phyloP scores from a whole-genome alignment of 1,140 invertebrate genomes.

The Heliothis virescens region DNA sequence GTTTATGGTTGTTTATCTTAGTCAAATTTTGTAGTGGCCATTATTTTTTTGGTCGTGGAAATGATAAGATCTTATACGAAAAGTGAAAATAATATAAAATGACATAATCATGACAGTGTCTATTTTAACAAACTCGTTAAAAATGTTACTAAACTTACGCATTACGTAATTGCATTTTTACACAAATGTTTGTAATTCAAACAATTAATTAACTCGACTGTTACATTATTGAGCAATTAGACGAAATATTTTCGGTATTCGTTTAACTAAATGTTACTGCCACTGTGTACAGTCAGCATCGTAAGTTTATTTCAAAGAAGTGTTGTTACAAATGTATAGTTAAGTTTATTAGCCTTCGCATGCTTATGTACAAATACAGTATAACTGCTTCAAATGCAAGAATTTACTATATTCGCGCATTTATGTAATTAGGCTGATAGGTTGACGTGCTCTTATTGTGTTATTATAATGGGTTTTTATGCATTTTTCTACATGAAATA shows the following conservation, averaged over 20 bases:
- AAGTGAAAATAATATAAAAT: no score
- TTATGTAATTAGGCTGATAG: no score
- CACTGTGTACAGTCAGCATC: not conserved
- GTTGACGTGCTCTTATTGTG: not conserved
- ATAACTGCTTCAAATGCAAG: no score
- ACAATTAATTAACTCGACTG: not conserved
- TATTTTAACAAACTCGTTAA: not conserved
- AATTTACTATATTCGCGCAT: no score
- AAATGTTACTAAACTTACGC: not conserved
- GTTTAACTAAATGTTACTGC: not conserved
- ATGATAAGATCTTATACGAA: no score
- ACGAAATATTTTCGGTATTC: slow-evolving; percentile 36
- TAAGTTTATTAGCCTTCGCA: no score
- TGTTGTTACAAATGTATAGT: not conserved
- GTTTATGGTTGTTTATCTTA: no score
- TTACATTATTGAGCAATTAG: slow-evolving; percentile 17
- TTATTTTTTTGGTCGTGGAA: no score
- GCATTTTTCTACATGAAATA: no score
- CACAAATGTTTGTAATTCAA: not conserved
- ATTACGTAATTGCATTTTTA: not conserved
- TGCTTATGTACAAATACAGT: no score
- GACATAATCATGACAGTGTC: no score
- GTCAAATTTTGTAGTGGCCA: no score
- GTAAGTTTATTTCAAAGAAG: not conserved
- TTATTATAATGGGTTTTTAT: not conserved